These are phyloP conservation scores for Ciconia boyciana DNA, from an alignment of 2,113 vertebrate genomes.

Conservation along the genomic window DNA sequence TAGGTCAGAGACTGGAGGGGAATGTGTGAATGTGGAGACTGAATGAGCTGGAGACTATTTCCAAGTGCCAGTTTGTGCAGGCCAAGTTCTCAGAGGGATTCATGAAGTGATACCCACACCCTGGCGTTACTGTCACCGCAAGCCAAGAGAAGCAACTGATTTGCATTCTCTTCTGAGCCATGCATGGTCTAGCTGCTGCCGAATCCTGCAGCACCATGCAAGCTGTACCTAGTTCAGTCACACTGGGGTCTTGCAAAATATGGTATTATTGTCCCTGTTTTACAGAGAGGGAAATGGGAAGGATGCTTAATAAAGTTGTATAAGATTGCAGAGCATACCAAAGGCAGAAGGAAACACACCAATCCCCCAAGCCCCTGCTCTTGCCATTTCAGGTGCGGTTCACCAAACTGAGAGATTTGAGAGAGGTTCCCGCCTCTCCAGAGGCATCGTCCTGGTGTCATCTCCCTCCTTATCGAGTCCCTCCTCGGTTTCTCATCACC, in stretches of 20 bases:
- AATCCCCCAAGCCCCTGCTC: background rate
- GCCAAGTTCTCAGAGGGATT: background rate
- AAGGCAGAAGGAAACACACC: background rate
- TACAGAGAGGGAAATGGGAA: background rate
- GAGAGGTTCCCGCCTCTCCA: background rate
- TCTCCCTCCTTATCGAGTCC: background rate
- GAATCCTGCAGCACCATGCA: background rate
- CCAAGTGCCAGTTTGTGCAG: background rate
- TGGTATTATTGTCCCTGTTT: background rate
- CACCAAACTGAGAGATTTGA: background rate
- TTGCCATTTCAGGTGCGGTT: background rate
- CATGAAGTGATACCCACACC: background rate
- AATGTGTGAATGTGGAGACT: background rate
- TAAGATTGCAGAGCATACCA: background rate
- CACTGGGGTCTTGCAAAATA: background rate
- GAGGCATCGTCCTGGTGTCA: background rate
- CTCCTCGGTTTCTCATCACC: background rate
- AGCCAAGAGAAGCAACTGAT: background rate
- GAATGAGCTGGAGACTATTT: background rate
- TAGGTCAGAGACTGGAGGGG: background rate
- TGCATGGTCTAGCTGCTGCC: fast-evolving
- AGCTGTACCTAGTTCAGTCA: background rate
- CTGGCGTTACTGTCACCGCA: background rate
- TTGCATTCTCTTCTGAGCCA: background rate
- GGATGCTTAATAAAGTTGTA: background rate